Conservation (phyloP, 2,888 invertebrate species). For the Ashinkailepas kermadecensis region DNA sequence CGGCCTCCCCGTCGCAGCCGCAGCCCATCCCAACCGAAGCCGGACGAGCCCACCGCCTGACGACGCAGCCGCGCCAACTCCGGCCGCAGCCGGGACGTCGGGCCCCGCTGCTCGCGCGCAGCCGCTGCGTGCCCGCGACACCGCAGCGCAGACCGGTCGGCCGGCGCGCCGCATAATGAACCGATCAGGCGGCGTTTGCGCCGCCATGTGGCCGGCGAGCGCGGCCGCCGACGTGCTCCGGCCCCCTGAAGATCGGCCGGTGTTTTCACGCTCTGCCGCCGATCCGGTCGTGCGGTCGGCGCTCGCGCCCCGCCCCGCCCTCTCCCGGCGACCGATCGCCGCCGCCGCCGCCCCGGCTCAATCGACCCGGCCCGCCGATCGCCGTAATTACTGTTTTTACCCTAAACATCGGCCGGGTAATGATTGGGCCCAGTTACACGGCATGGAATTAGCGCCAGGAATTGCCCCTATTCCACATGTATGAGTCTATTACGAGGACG, state of each 20-base stretch:
- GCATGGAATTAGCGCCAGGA: background rate
- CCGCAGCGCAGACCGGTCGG: background rate
- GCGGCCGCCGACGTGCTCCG: background rate
- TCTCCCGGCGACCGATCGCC: background rate
- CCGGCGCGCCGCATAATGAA: background rate
- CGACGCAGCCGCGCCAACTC: too few relatives aligned
- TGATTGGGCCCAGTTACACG: background rate
- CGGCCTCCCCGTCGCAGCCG: too few relatives aligned
- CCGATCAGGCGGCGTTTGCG: background rate
- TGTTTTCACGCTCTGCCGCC: too few relatives aligned
- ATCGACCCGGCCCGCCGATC: background rate
- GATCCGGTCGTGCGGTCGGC: too few relatives aligned
- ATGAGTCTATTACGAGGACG: background rate
- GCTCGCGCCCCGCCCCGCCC: background rate
- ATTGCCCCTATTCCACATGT: background rate
- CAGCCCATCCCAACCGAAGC: too few relatives aligned
- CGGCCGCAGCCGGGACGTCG: too few relatives aligned
- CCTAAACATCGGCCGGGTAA: background rate
- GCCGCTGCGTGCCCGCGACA: too few relatives aligned
- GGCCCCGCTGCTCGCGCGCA: too few relatives aligned
- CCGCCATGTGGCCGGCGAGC: background rate
- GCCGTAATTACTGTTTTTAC: conserved; percentile 7
- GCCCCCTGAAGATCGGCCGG: too few relatives aligned
- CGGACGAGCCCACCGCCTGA: too few relatives aligned
- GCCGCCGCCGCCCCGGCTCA: too few relatives aligned